Evolutionary conservation across 2,113 vertebrate genomes (phyloP).

Genomic region (Melanocharis versteri): DNA sequence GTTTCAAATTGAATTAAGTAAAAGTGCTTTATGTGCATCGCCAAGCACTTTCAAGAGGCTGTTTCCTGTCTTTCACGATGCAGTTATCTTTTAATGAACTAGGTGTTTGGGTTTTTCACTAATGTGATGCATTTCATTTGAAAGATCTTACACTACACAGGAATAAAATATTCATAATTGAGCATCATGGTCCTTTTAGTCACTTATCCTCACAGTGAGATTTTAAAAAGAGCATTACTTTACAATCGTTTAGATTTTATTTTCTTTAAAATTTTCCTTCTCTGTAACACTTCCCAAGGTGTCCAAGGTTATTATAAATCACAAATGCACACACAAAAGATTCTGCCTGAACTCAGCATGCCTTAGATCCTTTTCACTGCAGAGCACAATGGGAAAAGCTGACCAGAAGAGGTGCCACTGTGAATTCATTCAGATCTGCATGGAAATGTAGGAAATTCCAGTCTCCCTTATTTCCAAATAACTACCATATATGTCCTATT

Average conservation of each 20-base stretch:
- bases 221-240: background rate
- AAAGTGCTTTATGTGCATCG: background rate
- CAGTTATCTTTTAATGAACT: slow-evolving; percentile 27
- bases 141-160: background rate
- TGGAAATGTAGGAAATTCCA: background rate
- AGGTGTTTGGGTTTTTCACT: background rate
- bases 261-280: background rate
- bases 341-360: background rate
- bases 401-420: background rate
- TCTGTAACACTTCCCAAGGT: background rate
- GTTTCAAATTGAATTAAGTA: slow-evolving; percentile 26
- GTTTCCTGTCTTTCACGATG: background rate
- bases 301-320: background rate
- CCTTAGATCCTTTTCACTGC: background rate
- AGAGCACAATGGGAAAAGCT: background rate
- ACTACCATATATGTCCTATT: background rate
- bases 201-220: background rate
- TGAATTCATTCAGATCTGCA: background rate
- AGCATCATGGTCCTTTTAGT: background rate
- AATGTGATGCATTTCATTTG: background rate
- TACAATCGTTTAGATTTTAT: background rate
- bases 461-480: background rate
- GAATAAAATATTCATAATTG: slow-evolving; percentile 1
- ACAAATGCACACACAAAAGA: background rate
- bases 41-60: background rate